Percentiles rank a stretch among this genome's conserved stretches.
Conservation (phyloP, 2,888 invertebrate genomes). For the Cosmopolites sordidus region DNA sequence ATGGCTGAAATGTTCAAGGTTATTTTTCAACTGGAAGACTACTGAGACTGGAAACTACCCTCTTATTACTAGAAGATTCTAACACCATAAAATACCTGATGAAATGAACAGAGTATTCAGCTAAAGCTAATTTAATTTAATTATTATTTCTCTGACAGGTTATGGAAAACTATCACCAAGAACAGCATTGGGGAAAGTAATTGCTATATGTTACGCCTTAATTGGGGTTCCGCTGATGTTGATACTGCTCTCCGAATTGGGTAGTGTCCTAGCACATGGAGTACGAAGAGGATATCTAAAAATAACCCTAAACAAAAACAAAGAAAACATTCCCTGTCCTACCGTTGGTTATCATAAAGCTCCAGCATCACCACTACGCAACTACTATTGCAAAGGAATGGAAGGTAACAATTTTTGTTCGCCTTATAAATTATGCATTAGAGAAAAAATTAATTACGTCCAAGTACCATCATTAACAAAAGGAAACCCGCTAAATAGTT, state of each 20-base stretch:
- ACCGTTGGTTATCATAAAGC: constrained; percentile 53
- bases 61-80: too few relatives aligned
- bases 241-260: constrained; percentile 79
- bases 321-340: constrained; percentile 30
- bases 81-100: too few relatives aligned
- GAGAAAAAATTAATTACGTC: too few relatives aligned
- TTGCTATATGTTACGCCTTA: constrained; percentile 82
- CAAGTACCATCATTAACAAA: too few relatives aligned
- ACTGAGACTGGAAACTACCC: too few relatives aligned
- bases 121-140: too few relatives aligned
- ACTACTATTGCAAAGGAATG: constrained; percentile 45
- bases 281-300: constrained; percentile 65
- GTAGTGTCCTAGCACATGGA: constrained; percentile 73
- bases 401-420: too few relatives aligned
- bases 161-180: constrained; percentile 83
- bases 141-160: constrained; percentile 61
- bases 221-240: constrained; percentile 84
- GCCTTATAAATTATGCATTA: too few relatives aligned
- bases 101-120: too few relatives aligned
- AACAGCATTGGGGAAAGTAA: constrained; percentile 76
- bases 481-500: too few relatives aligned
- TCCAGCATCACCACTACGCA: constrained; percentile 52
- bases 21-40: too few relatives aligned
- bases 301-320: constrained; percentile 45
- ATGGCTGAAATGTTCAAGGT: too few relatives aligned